Base-by-base conservation (phyloP, 1,140 invertebrate genomes). In the Linepithema humile region DNA sequence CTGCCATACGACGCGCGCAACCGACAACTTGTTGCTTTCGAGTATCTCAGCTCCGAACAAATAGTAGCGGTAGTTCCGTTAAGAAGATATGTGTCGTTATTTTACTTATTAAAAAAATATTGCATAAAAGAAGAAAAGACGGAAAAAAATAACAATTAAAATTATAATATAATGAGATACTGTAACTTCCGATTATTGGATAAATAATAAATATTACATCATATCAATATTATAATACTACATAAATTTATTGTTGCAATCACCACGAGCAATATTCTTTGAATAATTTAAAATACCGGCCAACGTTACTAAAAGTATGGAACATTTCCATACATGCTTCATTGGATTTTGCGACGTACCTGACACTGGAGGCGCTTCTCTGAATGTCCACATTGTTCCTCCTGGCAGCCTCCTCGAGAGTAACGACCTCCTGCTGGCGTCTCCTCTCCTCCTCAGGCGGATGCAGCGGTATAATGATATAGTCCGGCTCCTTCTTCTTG, bases 401-500 rank as follows among this genome's bases (percentile, higher is more conserved):
- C 29, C 77, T 70, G 62, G 53, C 73, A 50, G 70, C 57, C 38
- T 9, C 53, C 35, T 89, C 88, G 10, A 69, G 32, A 40, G 59
- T 70, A 20, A 45, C 82, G 7, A 80, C 32, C 38, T 88, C 85
- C n/a, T 86, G 65, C 10, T 87, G 70, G 35, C 64, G 88, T 32
- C 57, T 77, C 1, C 74, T 89, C 64, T 93, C 91, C 5, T 92
- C 92, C 26, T 91, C 90, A 6, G 94, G 92, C 29, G 91, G 90
- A 82, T 95, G 95, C 40, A 95, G 85, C 50, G 95, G 94, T 82
- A 95, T 95, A 62, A 95, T 95, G 74, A 94, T 93, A 74, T 94
- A 94, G 89, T 94, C 90, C 60, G 92, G 92, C 67, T 94, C 93
- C 35, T 91, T 93, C 65, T 90, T 91, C 82, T 86, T 90, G 45